Evolutionary conservation across 2,797 vertebrate species (phyloP).

Genomic region (Novumbra hubbsi): DNA sequence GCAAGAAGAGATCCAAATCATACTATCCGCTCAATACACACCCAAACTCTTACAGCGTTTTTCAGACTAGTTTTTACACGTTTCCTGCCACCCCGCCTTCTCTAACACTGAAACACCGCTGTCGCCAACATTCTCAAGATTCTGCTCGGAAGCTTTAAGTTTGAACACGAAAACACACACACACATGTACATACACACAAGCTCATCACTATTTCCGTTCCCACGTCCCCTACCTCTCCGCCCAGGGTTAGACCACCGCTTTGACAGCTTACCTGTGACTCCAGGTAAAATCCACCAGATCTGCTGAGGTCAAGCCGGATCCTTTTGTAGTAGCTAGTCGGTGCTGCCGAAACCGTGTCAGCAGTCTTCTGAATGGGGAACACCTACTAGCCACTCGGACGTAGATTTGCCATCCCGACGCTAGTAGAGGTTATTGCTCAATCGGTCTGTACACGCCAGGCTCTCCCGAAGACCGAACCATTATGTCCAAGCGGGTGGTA

Average conservation of each 20-base stretch:
- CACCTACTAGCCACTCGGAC: no score
- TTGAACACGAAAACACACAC: neutral
- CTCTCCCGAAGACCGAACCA: no score
- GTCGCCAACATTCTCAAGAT: slow-evolving; percentile 63
- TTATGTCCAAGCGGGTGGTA: no score
- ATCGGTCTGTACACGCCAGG: neutral
- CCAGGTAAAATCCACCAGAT: neutral
- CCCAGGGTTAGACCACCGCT: no score
- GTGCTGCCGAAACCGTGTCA: neutral
- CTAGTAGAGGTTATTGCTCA: neutral
- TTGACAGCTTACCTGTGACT: slow-evolving; percentile 48
- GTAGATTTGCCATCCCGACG: neutral
- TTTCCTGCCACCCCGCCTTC: slow-evolving; percentile 32
- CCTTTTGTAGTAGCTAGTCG: neutral
- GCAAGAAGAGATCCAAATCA: neutral
- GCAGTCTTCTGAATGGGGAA: neutral
- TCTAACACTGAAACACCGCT: slow-evolving; percentile 41
- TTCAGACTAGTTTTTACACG: slow-evolving; percentile 57
- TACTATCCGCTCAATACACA: no score
- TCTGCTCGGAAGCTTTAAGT: slow-evolving; percentile 28
- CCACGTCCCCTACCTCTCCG: no score
- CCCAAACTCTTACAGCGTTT: slow-evolving; percentile 1
- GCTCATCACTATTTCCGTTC: no score
- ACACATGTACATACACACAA: no score
- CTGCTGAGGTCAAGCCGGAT: neutral